These are phyloP conservation scores for Bombus ignitus DNA, from an alignment of 1,140 invertebrate species.

Conservation along the genomic window DNA sequence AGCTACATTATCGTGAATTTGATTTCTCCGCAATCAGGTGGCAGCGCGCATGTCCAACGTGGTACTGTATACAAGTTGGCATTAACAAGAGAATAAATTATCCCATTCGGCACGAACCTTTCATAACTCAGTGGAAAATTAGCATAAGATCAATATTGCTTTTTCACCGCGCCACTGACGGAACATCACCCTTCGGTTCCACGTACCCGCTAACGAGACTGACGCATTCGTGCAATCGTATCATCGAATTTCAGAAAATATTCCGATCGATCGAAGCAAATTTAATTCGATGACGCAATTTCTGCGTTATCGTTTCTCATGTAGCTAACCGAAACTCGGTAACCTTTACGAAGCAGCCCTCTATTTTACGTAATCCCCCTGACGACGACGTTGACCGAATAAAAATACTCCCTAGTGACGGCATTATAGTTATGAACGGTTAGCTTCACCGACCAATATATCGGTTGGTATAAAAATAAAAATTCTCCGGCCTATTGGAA, in stretches of 20 bases:
- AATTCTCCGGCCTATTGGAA: not conserved
- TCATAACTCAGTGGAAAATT: constrained; percentile 73
- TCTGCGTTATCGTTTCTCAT: not conserved
- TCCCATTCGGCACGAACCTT: constrained; percentile 74
- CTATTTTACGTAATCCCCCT: constrained; percentile 14
- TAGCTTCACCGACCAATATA: not conserved
- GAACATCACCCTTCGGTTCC: constrained; percentile 30
- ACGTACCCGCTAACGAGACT: not conserved
- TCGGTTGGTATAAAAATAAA: constrained; percentile 18
- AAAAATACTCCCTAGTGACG: constrained; percentile 11
- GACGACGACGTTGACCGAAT: not conserved
- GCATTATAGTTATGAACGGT: not conserved
- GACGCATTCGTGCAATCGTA: not conserved
- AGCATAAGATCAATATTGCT: constrained; percentile 77
- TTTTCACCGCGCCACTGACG: constrained; percentile 68
- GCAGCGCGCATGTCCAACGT: constrained; percentile 43
- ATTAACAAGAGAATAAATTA: constrained; percentile 76
- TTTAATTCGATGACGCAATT: constrained; percentile 14
- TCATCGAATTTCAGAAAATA: not conserved
- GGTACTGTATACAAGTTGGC: constrained; percentile 62
- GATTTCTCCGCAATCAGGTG: constrained; percentile 50
- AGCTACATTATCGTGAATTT: constrained; percentile 46
- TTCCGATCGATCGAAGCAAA: not conserved
- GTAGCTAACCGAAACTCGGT: not conserved
- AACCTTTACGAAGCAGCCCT: constrained; percentile 1